These are phyloP conservation scores for Gnatocerus cornutus DNA, from an alignment of 2,888 invertebrate species.

Conservation along the genomic window DNA sequence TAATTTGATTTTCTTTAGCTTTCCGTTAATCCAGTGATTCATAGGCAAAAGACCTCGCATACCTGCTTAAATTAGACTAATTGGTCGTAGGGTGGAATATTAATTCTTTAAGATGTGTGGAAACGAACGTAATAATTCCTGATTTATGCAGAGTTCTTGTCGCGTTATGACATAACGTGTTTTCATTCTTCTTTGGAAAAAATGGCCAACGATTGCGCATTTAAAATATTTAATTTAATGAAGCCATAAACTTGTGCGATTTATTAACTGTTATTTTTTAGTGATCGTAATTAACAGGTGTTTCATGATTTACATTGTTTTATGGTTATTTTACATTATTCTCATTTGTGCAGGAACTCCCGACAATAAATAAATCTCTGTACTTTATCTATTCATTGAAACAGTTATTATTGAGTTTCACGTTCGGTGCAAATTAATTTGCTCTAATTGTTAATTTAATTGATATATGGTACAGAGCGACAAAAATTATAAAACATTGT, in stretches of 20 bases:
- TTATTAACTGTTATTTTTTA: conserved; percentile 43
- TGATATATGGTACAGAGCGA: conserved; percentile 28
- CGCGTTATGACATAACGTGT: conserved; percentile 34
- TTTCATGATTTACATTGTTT: conserved; percentile 46
- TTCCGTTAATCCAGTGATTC: conserved; percentile 44
- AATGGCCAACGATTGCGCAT: conserved; percentile 33
- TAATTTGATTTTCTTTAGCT: conserved; percentile 32
- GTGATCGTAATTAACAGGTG: conserved; percentile 49
- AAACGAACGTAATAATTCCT: conserved; percentile 11
- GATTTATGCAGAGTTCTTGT: conserved; percentile 13
- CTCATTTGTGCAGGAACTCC: conserved; percentile 26
- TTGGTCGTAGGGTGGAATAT: conserved; percentile 25
- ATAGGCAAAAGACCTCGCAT: conserved; percentile 36
- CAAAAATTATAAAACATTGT: conserved; percentile 26
- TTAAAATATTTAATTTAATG: conserved; percentile 42
- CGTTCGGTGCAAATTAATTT: conserved; percentile 32
- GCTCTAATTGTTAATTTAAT: conserved; percentile 40
- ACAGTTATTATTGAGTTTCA: conserved; percentile 35
- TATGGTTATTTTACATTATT: conserved; percentile 42
- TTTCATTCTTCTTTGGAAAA: conserved; percentile 31
- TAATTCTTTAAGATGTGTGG: conserved; percentile 32
- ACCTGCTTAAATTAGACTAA: conserved; percentile 33
- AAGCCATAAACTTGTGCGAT: conserved; percentile 41
- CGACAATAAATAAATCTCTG: conserved; percentile 27
- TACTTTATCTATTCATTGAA: conserved; percentile 30